Percentiles rank a stretch among this genome's conserved stretches.
Evolutionary conservation across 2,888 invertebrate species (phyloP).

Genomic region (Acleris emargana): DNA sequence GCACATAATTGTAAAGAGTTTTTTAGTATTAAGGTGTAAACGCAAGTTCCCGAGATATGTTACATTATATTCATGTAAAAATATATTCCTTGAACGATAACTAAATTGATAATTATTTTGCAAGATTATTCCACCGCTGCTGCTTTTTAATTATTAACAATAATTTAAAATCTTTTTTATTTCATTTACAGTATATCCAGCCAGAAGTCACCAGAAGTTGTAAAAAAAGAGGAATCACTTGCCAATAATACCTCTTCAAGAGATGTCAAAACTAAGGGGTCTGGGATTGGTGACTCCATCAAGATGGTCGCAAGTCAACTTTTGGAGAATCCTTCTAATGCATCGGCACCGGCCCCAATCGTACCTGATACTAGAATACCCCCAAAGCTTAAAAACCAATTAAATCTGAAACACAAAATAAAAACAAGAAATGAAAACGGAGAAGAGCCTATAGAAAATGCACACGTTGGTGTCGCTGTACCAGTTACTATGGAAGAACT

Average conservation of each 20-base stretch:
- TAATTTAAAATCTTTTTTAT: constrained; percentile 1
- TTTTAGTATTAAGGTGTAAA: too few species aligned
- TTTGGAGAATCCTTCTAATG: constrained; percentile 71
- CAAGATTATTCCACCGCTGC: too few species aligned
- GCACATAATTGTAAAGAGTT: too few species aligned
- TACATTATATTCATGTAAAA: too few species aligned
- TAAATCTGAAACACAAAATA: constrained; percentile 67
- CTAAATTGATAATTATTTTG: too few species aligned
- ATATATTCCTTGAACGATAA: too few species aligned
- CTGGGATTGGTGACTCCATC: constrained; percentile 81
- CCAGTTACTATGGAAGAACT: constrained; percentile 86
- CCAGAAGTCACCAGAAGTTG: constrained; percentile 36
- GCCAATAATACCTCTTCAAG: constrained; percentile 54
- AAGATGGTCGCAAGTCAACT: constrained; percentile 84
- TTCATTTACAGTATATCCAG: constrained; percentile 47
- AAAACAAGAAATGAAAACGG: constrained; percentile 71
- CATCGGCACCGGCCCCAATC: constrained; percentile 64
- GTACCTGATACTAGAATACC: constrained; percentile 85
- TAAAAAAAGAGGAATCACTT: constrained; percentile 29
- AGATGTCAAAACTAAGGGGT: constrained; percentile 69
- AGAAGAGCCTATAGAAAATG: constrained; percentile 70
- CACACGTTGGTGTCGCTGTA: constrained; percentile 87
- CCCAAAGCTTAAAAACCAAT: constrained; percentile 84
- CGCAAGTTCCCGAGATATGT: too few species aligned
- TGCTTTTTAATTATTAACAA: too few species aligned